These are phyloP conservation scores for Saguinus imperator DNA, from an alignment of 2,113 vertebrate species.

Conservation along the genomic window DNA sequence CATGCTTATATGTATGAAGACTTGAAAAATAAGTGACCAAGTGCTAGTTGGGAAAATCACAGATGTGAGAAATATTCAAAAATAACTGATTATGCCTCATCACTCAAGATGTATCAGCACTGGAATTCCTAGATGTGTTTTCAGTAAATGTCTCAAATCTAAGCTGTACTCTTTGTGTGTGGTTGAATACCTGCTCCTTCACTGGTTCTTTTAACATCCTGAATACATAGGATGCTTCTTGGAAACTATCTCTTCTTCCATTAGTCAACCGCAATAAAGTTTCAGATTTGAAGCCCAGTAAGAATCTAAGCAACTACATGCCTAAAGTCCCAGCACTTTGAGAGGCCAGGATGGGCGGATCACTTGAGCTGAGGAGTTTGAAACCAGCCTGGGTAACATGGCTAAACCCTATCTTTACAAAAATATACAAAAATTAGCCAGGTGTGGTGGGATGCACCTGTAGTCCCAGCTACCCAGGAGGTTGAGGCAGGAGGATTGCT, in stretches of 20 bases:
- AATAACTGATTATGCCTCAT: neutral
- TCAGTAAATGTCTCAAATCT: neutral
- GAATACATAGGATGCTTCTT: neutral
- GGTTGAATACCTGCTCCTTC: neutral
- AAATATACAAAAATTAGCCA: too few relatives aligned
- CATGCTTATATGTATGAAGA: neutral
- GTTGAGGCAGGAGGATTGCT: too few relatives aligned
- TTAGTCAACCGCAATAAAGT: neutral
- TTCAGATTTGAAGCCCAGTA: neutral
- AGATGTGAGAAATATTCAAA: neutral
- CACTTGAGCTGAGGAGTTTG: too few relatives aligned
- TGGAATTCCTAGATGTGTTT: neutral
- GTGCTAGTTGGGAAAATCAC: neutral
- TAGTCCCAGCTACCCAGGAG: too few relatives aligned
- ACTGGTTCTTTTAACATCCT: neutral
- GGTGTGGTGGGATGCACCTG: too few relatives aligned
- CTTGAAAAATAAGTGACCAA: neutral
- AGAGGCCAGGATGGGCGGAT: too few relatives aligned
- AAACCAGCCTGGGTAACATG: too few relatives aligned
- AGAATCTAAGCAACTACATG: neutral
- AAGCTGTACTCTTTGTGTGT: slow-evolving; percentile 5
- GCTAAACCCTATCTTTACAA: too few relatives aligned
- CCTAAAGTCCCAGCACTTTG: too few relatives aligned
- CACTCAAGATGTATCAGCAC: neutral
- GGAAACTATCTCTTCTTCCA: neutral